Base-by-base conservation (phyloP, 2,888 invertebrate genomes). In the Lysandra coridon region DNA sequence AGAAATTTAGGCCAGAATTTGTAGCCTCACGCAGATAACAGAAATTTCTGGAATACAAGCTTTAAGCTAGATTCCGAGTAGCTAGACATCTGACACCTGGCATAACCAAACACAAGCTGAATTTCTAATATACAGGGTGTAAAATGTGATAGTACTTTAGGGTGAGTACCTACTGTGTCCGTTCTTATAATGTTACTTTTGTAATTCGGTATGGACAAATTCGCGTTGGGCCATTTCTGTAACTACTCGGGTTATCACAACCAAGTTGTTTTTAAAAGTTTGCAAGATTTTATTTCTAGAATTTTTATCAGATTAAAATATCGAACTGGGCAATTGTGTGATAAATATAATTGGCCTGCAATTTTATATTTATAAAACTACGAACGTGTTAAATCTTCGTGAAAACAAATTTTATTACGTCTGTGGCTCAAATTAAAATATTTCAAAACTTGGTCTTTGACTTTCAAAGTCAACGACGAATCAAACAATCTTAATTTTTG, bases 1-100 rank as follows among this genome's bases (percentile, higher is more conserved):
- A 62, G 62, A 62, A 62, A 62, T 62, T 62, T 62, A 62, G 62
- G 62, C 23, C 62, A 62, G 62, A 23, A 62, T 60, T 60, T 62
- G 6, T 7, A 62, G 62, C 23, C 23, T 7, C n/a, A 62, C 62
- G 23, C 7, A 23, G 6, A 23, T 4, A n/a, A 62, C 7, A 62
- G 23, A 17, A 23, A 62, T 23, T 62, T 6, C 62, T 23, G n/a
- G 23, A 60, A 60, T 17, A 7, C 23, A 62, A 62, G 23, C 6
- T 62, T 6, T 7, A n/a, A 2, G 23, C 62, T 62, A 1, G 1
- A 62, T 23, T 62, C 23, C 62, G 62, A 23, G n/a, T 23, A 62
- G 14, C 1, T 17, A 60, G 23, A 62, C 23, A 7, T 62, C 23
- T n/a, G 62, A 62, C 62, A 53, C 53, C 53, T 7, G 62, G n/a